Evolutionary conservation across 1,140 invertebrate species (phyloP).

Genomic region (Oscheius sp.): DNA sequence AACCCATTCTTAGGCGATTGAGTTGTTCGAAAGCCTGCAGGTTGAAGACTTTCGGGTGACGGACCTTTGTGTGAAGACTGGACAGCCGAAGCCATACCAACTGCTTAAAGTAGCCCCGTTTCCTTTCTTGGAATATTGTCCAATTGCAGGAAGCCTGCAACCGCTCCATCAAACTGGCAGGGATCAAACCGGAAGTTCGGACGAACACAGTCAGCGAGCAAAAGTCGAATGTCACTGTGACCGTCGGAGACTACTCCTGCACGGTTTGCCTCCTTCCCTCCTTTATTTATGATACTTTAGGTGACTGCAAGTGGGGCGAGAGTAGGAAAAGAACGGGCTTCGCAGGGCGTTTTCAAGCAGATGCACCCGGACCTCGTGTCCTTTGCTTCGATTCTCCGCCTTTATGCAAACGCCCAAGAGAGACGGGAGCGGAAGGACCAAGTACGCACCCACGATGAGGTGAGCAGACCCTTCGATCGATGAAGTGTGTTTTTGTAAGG

Average conservation of each 20-base stretch:
- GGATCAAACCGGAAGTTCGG: background rate
- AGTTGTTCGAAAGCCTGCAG: conserved; percentile 7
- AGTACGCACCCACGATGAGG: background rate
- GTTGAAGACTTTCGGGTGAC: background rate
- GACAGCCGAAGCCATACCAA: background rate
- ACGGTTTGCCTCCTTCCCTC: background rate
- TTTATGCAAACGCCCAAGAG: background rate
- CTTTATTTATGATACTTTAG: background rate
- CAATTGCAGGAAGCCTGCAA: background rate
- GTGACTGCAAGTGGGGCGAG: background rate
- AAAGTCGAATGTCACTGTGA: background rate
- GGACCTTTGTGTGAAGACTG: background rate
- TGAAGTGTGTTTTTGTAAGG: background rate
- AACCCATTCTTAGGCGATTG: conserved; percentile 3
- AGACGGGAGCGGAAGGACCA: background rate
- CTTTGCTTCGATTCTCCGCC: background rate
- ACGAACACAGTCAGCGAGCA: background rate
- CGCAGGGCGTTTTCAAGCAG: background rate
- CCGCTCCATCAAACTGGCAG: background rate
- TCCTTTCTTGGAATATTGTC: background rate
- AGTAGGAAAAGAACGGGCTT: background rate
- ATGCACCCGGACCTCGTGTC: background rate
- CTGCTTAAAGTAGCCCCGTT: background rate
- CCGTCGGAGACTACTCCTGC: background rate
- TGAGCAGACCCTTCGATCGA: background rate